Evolutionary conservation across 2,113 vertebrate genomes (phyloP), one percentile per base, ranked within the genome.

Genomic region (Oncorhynchus masou): DNA sequence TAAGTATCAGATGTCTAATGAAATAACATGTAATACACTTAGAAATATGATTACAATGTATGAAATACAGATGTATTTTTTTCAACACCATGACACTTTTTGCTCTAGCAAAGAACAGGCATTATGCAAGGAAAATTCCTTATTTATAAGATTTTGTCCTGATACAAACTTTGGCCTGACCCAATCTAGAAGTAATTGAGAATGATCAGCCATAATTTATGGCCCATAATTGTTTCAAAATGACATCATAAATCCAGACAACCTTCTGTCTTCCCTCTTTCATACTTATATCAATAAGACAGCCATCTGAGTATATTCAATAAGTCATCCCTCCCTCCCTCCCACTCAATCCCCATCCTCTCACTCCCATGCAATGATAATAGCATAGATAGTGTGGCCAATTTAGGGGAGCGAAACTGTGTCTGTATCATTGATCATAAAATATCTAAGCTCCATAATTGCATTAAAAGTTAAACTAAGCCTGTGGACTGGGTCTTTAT

Each of bases 261-360:
- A 27, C 27, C 27, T 27, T 27, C 27, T 27, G 3, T 27, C 27
- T 27, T 27, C 27, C 27, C 27, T 27, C 27, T 27, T 59, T 82
- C 73, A 67, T 66, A 67, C 57, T 75, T 62, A 25, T 59, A 34
- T 73, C 57, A 34, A 62, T 60, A 31, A 27, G 25, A 20, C 29
- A 45, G 29, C 20, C 66, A 64, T 62, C 22, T 19, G n/a, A 68
- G 34, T 29, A 73, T 34, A 73, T 76, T 75, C 27, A 75, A 34
- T 74, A 68, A 67, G 70, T 39, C n/a, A 2, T 24, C 31, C 22
- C 39, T 49, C 9, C 6, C 39, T 8, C 9, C 1, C 39, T 11
- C 9, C 5, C 65, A 1, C 11, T 2, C 8, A 8, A 45, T 45
- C 39, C 39, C 2, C 8, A 45, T 11, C 9, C 39, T 11, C 39